These are phyloP conservation scores for Alligator sinensis DNA, from an alignment of 2,113 vertebrate species.

Conservation along the genomic window DNA sequence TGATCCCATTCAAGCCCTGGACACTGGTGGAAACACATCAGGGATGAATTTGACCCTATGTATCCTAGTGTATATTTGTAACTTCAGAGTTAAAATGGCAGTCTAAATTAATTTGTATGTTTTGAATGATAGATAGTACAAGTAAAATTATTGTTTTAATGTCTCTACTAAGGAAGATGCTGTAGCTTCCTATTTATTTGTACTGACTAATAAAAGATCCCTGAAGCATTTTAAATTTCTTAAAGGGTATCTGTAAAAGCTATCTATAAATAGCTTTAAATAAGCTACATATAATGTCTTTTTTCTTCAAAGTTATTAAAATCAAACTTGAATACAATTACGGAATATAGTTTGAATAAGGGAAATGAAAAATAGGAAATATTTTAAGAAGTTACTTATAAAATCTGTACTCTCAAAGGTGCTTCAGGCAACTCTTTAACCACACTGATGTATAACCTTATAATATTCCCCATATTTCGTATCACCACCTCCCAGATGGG, in stretches of 20 bases:
- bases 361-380: background rate
- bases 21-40: background rate
- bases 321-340: fast-evolving
- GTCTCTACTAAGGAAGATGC: background rate
- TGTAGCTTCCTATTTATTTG: background rate
- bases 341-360: fast-evolving
- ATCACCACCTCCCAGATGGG: slow-evolving; percentile 78
- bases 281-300: background rate
- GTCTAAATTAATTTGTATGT: background rate
- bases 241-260: background rate
- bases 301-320: background rate
- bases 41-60: background rate
- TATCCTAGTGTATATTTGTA: background rate
- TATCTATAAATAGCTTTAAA: background rate
- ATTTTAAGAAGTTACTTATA: background rate
- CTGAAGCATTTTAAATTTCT: background rate
- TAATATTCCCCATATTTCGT: slow-evolving; percentile 71
- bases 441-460: slow-evolving; percentile 69
- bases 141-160: background rate
- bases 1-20: background rate
- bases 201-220: background rate
- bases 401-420: fast-evolving
- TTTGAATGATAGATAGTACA: background rate
- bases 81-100: background rate
- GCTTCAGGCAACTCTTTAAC: slow-evolving; percentile 72